Evolutionary conservation across 1,140 invertebrate species (phyloP).

Genomic region (Drosophila pandora): DNA sequence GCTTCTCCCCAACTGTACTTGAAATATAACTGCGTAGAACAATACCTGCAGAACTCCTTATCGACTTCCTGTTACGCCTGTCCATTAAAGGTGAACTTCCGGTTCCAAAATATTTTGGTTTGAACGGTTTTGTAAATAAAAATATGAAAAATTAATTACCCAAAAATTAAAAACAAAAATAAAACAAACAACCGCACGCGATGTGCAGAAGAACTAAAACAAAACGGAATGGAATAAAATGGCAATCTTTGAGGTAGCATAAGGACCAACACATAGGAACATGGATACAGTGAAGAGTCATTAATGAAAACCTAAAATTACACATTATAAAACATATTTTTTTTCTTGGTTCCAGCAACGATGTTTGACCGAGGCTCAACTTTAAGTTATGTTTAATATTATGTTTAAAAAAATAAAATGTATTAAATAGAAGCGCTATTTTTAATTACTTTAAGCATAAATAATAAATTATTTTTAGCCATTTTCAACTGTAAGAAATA

Average conservation of each 20-base stretch:
- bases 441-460: too few relatives aligned
- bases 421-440: too few relatives aligned
- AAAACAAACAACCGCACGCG: constrained; percentile 51
- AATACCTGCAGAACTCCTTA: constrained; percentile 51
- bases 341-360: too few relatives aligned
- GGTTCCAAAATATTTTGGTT: background rate
- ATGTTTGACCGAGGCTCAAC: too few relatives aligned
- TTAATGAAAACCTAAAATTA: background rate
- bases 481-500: constrained; percentile 4
- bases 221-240: constrained; percentile 58
- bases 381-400: too few relatives aligned
- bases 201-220: constrained; percentile 59
- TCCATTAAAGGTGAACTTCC: constrained; percentile 46
- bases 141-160: constrained; percentile 22
- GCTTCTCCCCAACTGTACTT: constrained; percentile 22
- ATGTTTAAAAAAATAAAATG: too few relatives aligned
- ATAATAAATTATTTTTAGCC: background rate
- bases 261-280: constrained; percentile 17
- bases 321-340: background rate
- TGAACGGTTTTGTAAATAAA: constrained; percentile 1
- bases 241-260: constrained; percentile 39
- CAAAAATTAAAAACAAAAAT: constrained; percentile 42
- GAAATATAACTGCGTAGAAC: constrained; percentile 10
- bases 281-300: background rate
- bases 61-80: constrained; percentile 30